Percentiles rank a stretch among this genome's conserved stretches.
These are phyloP conservation scores for Xiphias gladius DNA, from an alignment of 2,113 vertebrate species.

Conservation along the genomic window DNA sequence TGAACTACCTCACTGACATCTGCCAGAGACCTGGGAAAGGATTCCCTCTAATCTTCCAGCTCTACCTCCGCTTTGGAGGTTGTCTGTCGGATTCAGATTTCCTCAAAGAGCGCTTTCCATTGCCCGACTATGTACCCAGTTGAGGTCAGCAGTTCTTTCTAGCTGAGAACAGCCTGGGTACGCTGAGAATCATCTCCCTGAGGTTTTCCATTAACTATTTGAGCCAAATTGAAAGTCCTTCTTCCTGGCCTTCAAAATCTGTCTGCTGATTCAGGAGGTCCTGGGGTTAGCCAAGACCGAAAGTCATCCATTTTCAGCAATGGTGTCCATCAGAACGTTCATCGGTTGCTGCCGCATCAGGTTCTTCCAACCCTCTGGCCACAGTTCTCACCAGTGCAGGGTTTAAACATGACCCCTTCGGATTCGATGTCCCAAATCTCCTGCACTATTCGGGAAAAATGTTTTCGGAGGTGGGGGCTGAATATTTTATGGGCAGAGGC, in stretches of 20 bases:
- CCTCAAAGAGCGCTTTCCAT: background rate
- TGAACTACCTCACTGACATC: constrained; percentile 10
- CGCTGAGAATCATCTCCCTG: background rate
- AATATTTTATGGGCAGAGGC: background rate
- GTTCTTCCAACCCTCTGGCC: background rate
- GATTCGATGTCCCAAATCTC: background rate
- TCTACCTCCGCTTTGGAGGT: background rate
- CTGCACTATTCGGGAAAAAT: background rate
- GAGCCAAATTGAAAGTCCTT: background rate
- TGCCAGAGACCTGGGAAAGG: background rate
- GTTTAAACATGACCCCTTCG: background rate
- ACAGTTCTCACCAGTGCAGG: background rate
- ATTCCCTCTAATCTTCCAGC: constrained; percentile 5
- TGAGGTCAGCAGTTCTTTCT: background rate
- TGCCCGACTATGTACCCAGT: background rate
- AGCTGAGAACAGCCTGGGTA: background rate
- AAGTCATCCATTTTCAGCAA: background rate
- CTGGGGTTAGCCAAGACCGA: background rate
- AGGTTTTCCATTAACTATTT: background rate
- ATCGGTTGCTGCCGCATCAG: background rate
- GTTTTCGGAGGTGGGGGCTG: background rate
- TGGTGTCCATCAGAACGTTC: background rate
- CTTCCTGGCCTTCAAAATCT: background rate
- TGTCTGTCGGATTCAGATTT: constrained; percentile 14
- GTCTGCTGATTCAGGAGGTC: background rate